Evolutionary conservation across 2,113 vertebrate genomes (phyloP).

Genomic region (Bufo bufo): DNA sequence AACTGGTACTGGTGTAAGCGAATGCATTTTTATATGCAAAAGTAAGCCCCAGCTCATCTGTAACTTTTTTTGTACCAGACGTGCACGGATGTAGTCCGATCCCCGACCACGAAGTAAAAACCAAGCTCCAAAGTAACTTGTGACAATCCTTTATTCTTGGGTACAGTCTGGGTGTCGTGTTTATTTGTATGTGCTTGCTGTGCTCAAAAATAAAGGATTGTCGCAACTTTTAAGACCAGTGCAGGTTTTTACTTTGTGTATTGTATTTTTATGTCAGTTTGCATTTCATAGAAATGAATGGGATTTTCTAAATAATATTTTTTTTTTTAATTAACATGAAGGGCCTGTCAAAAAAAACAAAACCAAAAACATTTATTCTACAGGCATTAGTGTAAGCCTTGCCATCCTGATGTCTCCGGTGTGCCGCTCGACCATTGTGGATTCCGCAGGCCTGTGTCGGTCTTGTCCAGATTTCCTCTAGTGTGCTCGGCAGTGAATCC

Average conservation of each 20-base stretch:
- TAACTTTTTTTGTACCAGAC: too few species aligned
- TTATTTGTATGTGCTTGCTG: too few species aligned
- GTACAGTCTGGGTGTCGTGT: too few species aligned
- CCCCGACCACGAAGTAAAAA: too few species aligned
- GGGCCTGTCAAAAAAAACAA: background rate
- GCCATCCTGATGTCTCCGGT: background rate
- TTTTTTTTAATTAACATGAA: background rate
- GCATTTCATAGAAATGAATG: background rate
- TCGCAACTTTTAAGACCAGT: too few species aligned
- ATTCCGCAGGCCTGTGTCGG: background rate
- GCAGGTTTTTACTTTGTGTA: too few species aligned
- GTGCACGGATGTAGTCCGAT: too few species aligned
- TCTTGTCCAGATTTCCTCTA: background rate
- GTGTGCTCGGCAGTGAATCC: conserved; percentile 19
- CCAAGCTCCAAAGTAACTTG: too few species aligned
- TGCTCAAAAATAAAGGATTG: too few species aligned
- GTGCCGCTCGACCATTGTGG: background rate
- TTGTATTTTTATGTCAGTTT: background rate
- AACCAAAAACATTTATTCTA: background rate
- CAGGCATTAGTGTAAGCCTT: background rate
- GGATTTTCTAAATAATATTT: background rate
- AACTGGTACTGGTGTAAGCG: background rate
- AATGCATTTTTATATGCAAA: too few species aligned
- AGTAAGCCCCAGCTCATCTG: too few species aligned
- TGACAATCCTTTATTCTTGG: too few species aligned